These are phyloP conservation scores for Pyxicephalus adspersus DNA, from an alignment of 2,113 vertebrate species.

Conservation along the genomic window DNA sequence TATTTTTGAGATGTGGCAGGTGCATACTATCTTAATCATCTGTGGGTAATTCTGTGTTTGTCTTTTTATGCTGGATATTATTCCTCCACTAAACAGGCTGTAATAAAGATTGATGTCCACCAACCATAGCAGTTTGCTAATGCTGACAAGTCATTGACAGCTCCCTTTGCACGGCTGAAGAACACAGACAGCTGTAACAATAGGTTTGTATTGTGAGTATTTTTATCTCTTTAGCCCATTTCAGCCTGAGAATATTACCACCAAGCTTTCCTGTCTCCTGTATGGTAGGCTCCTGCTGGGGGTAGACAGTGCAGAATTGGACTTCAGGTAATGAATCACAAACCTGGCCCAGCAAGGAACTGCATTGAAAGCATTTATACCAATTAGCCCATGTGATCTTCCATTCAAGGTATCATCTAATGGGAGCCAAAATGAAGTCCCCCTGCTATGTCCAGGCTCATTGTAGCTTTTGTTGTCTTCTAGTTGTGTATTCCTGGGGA, in stretches of 20 bases:
- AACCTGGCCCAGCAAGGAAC: conserved; percentile 28
- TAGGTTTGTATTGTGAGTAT: not conserved
- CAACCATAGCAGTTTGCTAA: too few relatives aligned
- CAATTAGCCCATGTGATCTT: conserved; percentile 55
- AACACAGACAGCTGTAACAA: too few relatives aligned
- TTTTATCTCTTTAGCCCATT: not conserved
- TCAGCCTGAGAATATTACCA: conserved; percentile 3
- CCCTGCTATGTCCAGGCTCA: conserved; percentile 26
- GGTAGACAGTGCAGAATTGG: not conserved
- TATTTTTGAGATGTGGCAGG: too few relatives aligned
- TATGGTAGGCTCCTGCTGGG: conserved; percentile 35
- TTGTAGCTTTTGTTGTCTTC: conserved; percentile 42
- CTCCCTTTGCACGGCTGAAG: too few relatives aligned
- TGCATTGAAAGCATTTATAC: conserved; percentile 42
- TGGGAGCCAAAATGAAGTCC: conserved; percentile 27
- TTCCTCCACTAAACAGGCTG: too few relatives aligned
- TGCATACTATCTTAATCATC: too few relatives aligned
- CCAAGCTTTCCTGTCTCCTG: conserved; percentile 8
- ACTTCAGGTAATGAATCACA: conserved; percentile 44
- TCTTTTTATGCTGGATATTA: too few relatives aligned
- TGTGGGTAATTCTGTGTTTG: too few relatives aligned
- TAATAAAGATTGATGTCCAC: too few relatives aligned
- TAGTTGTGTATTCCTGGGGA: conserved; percentile 33
- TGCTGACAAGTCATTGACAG: too few relatives aligned
- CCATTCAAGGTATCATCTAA: conserved; percentile 45